Percentiles rank a stretch among this genome's conserved stretches.
phyloP scores from a whole-genome alignment of 2,113 vertebrate species.

The Urocolius indicus region DNA sequence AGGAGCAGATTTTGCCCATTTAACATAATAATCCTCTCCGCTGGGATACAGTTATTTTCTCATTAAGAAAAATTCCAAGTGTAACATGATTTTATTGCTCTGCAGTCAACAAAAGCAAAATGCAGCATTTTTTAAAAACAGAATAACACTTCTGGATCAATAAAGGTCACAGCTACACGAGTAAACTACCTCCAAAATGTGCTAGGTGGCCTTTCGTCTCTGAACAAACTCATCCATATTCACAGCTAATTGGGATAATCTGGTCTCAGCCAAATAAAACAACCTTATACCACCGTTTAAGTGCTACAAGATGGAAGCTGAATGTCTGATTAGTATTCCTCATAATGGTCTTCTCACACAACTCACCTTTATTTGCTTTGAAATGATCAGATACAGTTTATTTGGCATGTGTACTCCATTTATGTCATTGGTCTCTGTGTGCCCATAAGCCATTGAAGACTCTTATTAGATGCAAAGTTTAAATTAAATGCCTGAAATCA shows the following conservation, averaged over 20 bases:
- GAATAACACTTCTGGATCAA: neutral
- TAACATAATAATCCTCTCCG: constrained; percentile 55
- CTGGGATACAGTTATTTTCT: constrained; percentile 24
- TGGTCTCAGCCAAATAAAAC: neutral
- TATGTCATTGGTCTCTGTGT: neutral
- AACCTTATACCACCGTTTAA: neutral
- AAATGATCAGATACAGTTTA: neutral
- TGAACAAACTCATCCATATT: neutral
- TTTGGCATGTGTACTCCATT: neutral
- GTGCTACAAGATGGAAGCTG: neutral
- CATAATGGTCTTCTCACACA: rapidly evolving
- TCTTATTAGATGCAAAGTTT: neutral
- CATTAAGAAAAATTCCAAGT: constrained; percentile 52
- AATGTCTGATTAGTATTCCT: neutral
- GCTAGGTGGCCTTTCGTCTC: neutral
- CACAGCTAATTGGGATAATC: neutral
- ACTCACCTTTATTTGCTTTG: neutral
- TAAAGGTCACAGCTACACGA: neutral
- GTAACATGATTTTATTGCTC: constrained; percentile 37
- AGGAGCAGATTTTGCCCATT: constrained; percentile 38
- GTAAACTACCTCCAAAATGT: neutral
- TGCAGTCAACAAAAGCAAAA: constrained; percentile 43
- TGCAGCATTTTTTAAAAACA: neutral
- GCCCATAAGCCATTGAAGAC: neutral
- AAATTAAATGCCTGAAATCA: neutral